Evolutionary conservation across 2,113 vertebrate species (phyloP), one percentile per base, ranked within the genome.

Genomic region (Cyanistes caeruleus): DNA sequence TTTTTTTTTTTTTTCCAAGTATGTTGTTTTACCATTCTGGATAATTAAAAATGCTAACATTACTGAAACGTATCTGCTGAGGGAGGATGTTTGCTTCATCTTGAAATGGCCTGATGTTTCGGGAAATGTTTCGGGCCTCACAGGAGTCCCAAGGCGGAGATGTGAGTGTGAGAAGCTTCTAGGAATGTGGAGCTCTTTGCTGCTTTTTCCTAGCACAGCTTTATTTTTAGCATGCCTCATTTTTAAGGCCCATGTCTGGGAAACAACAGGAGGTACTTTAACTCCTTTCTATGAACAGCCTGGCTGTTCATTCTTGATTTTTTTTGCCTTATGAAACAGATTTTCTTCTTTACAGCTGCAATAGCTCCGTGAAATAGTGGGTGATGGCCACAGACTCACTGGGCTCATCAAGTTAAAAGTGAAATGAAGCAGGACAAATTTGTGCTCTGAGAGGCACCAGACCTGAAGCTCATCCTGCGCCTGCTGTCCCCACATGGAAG

Each of bases 161-260:
- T 65, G 59, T 53, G 84, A 84, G 74, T 86, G 80, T 77, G 76
- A 92, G 89, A 90, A 92, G 43, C 84, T 86, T 80, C 89, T 41
- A 85, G 64, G 80, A 94, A 95, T 65, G 84, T 53, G 46, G 80
- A 95, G 63, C 5, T 22, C 68, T 90, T 53, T 80, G 41, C 87
- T 90, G 89, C 58, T 69, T 84, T 95, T 89, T 83, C 72, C 68
- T 77, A 53, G 46, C 27, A 49, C 51, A 74, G 89, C 59, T 96
- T 92, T 90, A 84, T 90, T 96, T 95, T 95, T 86, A 92, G 63
- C 31, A 4, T 1, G 60, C 51, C 73, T 88, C 17, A 25, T 62
- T 53, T 73, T 92, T 49, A 89, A 82, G 64, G 49, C 51, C 52
- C 4, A 0, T 24, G 6, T 48, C 75, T 92, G 86, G 81, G 69